Base-by-base conservation (phyloP, 64 coral and sea anemone genomes). In the Montipora cactus region DNA sequence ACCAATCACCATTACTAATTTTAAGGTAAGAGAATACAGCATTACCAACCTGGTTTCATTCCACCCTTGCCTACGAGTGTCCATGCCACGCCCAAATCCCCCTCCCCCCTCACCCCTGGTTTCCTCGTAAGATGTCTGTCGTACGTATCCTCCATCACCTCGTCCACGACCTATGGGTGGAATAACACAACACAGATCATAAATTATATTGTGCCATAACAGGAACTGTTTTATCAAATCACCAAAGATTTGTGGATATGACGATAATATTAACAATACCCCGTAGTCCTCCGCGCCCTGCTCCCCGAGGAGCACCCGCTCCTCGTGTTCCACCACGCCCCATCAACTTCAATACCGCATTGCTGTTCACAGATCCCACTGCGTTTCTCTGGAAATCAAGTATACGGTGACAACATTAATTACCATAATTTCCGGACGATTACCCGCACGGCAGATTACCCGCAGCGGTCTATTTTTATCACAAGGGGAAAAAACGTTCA, bases 271-370 rank as follows among this genome's bases (percentile, higher is more conserved):
- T 47, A 9, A 44, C 0, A 23, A 82, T 82, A 67, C 95, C 95
- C 79, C 95, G 94, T n/a, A 89, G 49, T 7, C 95, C 95, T 49
- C 95, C 88, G 68, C 83, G 37, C 0, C 82, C 82, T 48, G 82
- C 64, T 23, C 82, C 82, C 21, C 82, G 67, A 6, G 82, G 82
- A 22, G 82, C 44, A 14, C 82, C 49, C 13, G 72, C 89, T 64
- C 97, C 94, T 89, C 97, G 74, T 22, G 79, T 47, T 53, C 91
- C 97, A 49, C 97, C 97, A 51, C 97, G 89, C 19, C 97, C 97
- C 97, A 99, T 99, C 59, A 96, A 74, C 89, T 99, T 99, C 47
- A 99, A 77, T 1, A 99, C 97, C 20, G 97, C 97, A 91, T 94
- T 96, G 92, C 97, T 99, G 51, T 99, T 99, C 4, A 99, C 91